A percentile compares a stretch with the other conserved stretches of the same genome.
Evolutionary conservation across 2,888 invertebrate genomes (phyloP).

Genomic region (Tanytarsus gracilentus): DNA sequence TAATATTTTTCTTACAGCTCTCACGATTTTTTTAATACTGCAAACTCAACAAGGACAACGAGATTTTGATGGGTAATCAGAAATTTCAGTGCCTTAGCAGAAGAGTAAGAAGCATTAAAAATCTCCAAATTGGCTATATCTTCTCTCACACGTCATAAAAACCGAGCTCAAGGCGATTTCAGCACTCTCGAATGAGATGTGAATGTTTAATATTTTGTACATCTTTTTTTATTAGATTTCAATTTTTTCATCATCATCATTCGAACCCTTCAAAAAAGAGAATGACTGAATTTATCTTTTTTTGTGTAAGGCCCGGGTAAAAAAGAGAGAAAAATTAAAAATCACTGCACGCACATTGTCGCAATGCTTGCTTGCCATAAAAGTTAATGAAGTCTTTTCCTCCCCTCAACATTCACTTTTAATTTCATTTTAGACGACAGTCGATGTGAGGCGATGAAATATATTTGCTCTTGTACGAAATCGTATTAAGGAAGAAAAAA

Average conservation of each 20-base stretch:
- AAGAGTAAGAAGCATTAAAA: too few relatives aligned
- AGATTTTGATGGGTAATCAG: too few relatives aligned
- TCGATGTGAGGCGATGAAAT: too few relatives aligned
- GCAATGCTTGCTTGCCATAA: neutral
- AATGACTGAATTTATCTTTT: neutral
- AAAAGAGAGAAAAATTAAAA: conserved; percentile 7
- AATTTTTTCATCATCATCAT: neutral
- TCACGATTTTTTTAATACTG: too few relatives aligned
- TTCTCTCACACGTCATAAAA: conserved; percentile 19
- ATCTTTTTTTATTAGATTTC: neutral
- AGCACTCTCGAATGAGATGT: conserved; percentile 22
- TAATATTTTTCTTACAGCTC: too few relatives aligned
- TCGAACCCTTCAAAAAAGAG: too few relatives aligned
- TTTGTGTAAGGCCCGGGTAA: neutral
- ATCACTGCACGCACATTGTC: conserved; percentile 5
- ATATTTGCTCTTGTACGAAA: too few relatives aligned
- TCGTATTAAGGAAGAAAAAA: too few relatives aligned
- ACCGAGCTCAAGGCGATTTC: conserved; percentile 21
- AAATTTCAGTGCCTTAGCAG: too few relatives aligned
- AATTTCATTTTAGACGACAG: conserved; percentile 6
- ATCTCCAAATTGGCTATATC: conserved; percentile 26
- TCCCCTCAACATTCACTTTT: neutral
- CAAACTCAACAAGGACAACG: too few relatives aligned
- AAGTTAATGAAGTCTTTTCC: conserved; percentile 18
- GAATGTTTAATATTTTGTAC: conserved; percentile 23